Base-by-base conservation (phyloP, 2,113 vertebrate genomes). In the Oncorhynchus clarkii region DNA sequence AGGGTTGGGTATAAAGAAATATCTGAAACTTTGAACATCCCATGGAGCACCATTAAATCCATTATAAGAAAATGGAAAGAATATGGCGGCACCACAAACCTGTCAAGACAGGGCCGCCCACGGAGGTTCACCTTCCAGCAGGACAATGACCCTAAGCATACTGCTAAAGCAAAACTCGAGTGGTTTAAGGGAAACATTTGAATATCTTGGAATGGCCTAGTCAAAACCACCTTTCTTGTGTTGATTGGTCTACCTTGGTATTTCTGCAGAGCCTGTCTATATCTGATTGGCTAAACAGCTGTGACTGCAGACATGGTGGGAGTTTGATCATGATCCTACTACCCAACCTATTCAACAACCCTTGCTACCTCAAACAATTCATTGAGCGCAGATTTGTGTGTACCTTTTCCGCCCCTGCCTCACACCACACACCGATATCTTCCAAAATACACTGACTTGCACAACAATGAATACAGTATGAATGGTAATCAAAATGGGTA, bases 281-380 rank as follows among this genome's bases (percentile, higher is more conserved):
- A 88, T 95, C 95, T 0, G 96, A 99, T 74, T 99, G 97, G 98
- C 75, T 98, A 74, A 95, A 97, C 88, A 0, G 73, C 96, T 67
- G 90, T 92, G 7, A 93, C 96, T 0, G 92, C 93, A 2, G 98
- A 99, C 85, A 87, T 88, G 78, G 88, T 92, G 0, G 98, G 98
- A 0, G 97, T 98, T 73, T 98, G 79, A 93, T 97, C 75, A 86
- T 94, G 18, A 87, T 92, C 0, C 73, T 96, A 71, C 82, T 99
- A 75, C 95, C 95, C 0, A 90, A 92, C 72, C 88, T 96, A 74
- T 82, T 84, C 2, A 1, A 59, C 81, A 88, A 84, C 57, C 90
- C 91, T 1, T 89, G 89, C 64, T 93, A 92, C 54, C 11, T 94
- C 86, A 97, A 95, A 85, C 94, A 93, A 4, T 88, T 94, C 0